Conservation (phyloP, 2,797 vertebrate genomes). For the Labroides dimidiatus region DNA sequence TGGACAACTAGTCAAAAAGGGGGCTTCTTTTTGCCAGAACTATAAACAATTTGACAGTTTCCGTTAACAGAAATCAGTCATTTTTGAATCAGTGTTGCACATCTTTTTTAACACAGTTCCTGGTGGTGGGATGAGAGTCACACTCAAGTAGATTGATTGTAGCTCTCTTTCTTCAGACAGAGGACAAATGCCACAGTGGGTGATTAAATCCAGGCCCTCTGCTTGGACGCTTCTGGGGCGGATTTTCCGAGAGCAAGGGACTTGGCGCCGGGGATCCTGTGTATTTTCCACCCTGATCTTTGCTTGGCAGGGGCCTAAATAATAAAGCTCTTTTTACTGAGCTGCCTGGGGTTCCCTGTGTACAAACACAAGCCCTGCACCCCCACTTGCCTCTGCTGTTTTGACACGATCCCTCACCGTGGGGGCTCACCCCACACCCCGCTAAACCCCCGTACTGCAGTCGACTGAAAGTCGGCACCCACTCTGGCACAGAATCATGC, state of each 20-base stretch:
- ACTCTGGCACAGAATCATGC: conserved; percentile 13
- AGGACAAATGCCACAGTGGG: conserved; percentile 67
- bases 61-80: conserved; percentile 42
- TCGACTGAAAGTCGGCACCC: conserved; percentile 45
- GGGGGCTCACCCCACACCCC: conserved; percentile 60
- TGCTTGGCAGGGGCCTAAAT: conserved; percentile 80
- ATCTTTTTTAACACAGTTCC: conserved; percentile 35
- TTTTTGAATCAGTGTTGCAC: conserved; percentile 30
- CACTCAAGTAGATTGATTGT: conserved; percentile 58
- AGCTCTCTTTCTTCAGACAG: conserved; percentile 54
- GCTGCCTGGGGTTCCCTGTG: conserved; percentile 77
- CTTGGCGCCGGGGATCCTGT: conserved; percentile 80
- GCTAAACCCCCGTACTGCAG: conserved; percentile 56
- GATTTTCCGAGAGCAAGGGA: conserved; percentile 79
- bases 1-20: conserved; percentile 14
- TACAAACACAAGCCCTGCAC: conserved; percentile 71
- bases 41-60: conserved; percentile 33
- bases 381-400: conserved; percentile 51
- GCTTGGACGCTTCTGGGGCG: conserved; percentile 75
- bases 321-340: conserved; percentile 80
- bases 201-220: conserved; percentile 80
- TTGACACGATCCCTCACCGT: conserved; percentile 59
- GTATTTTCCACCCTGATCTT: conserved; percentile 80
- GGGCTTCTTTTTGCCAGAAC: conserved; percentile 18
- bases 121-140: conserved; percentile 37